These are phyloP conservation scores for Phrixothrix hirtus DNA, from an alignment of 2,888 invertebrate species.

Conservation along the genomic window DNA sequence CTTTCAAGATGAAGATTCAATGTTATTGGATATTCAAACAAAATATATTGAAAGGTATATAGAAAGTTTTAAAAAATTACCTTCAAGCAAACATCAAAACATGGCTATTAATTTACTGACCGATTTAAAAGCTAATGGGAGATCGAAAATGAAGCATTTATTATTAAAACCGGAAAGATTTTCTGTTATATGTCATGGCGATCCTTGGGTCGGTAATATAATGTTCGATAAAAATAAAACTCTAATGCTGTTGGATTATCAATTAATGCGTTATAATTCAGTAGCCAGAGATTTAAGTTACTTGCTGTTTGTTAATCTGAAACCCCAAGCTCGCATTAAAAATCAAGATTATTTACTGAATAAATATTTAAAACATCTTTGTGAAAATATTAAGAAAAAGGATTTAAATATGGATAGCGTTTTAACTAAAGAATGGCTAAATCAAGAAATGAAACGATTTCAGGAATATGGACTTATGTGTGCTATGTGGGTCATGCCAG, in stretches of 20 bases:
- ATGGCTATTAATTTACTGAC: background rate
- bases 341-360: constrained; percentile 27
- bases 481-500: constrained; percentile 30
- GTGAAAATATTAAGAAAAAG: constrained; percentile 10
- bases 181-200: constrained; percentile 38
- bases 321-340: constrained; percentile 17
- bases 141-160: background rate
- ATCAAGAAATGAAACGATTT: constrained; percentile 34
- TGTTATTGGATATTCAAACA: background rate
- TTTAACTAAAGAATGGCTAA: constrained; percentile 33
- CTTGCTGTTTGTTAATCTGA: constrained; percentile 37
- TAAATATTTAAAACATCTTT: constrained; percentile 29
- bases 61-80: background rate
- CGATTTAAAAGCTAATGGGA: background rate
- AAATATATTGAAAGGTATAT: background rate
- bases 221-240: constrained; percentile 26
- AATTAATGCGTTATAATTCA: constrained; percentile 36
- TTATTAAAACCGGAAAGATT: constrained; percentile 4
- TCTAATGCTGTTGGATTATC: constrained; percentile 35
- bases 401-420: constrained; percentile 14
- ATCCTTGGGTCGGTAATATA: constrained; percentile 38
- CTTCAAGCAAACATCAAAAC: background rate
- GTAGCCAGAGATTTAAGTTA: constrained; percentile 37
- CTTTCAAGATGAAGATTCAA: constrained; percentile 1
- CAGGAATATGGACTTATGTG: constrained; percentile 28